Evolutionary conservation across 2,888 invertebrate species (phyloP).

Genomic region (Leuctra nigra): DNA sequence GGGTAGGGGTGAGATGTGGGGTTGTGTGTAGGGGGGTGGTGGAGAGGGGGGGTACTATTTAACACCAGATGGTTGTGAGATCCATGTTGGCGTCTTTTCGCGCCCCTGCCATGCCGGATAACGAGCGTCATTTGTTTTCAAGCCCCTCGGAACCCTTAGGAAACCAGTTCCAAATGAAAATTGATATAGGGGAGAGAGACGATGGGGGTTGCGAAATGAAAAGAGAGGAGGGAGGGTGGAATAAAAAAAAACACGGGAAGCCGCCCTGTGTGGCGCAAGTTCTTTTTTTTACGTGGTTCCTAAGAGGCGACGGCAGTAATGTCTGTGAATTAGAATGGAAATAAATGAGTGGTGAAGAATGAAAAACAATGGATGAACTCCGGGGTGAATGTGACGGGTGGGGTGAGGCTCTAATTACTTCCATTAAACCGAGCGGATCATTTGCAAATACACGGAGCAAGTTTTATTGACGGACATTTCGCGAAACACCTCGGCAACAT

Average conservation of each 20-base stretch:
- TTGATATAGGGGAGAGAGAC: conserved; percentile 27
- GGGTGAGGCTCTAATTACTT: background rate
- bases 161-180: conserved; percentile 26
- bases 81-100: conserved; percentile 27
- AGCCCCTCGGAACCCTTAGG: conserved; percentile 11
- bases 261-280: conserved; percentile 3
- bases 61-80: conserved; percentile 27
- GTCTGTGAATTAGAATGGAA: conserved; percentile 23
- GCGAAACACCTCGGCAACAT: no score
- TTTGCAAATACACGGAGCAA: no score
- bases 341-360: conserved; percentile 21
- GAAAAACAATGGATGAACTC: conserved; percentile 14
- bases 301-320: conserved; percentile 23
- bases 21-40: background rate
- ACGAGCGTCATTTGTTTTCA: conserved; percentile 27
- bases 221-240: no score
- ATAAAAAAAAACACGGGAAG: conserved; percentile 20
- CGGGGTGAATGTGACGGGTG: background rate
- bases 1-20: conserved; percentile 15
- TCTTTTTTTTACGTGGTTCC: conserved; percentile 16
- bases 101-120: conserved; percentile 25
- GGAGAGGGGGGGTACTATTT: conserved; percentile 23
- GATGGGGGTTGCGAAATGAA: conserved; percentile 16
- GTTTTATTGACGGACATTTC: no score
- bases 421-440: background rate